Base-by-base conservation (phyloP, 2,888 invertebrate genomes). In the Melanophora roralis region DNA sequence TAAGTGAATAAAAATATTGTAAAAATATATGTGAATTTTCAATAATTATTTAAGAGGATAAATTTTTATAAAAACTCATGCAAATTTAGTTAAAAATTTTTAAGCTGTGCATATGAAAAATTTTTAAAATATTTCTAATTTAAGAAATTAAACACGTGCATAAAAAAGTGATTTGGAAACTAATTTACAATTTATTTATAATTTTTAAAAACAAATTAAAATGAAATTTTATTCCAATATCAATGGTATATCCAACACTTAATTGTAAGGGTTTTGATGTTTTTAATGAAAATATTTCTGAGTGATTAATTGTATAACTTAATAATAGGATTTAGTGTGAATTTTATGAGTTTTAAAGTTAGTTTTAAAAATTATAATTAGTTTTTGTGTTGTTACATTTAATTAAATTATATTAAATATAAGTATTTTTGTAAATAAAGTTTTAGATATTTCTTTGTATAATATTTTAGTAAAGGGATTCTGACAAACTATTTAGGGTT, bases 191-290 rank as follows among this genome's bases (percentile, higher is more conserved):
- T 8, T 19, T 68, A 45, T 14, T 32, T 45, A 14, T 55, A 23
- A 38, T 12, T 38, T 45, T 45, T 34, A 62, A 34, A 19, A 7
- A 19, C 0, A 21, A 62, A 71, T 21, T 14, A 38, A 49, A 67
- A 16, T 36, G n/a, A 9, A 64, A 60, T 75, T 75, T 60, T 14
- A 9, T 36, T 34, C 60, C 36, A 77, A 71, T 76, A 60, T 72
- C 69, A 80, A 82, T 82, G 82, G 78, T 75, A 78, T 78, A 79
- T 76, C 69, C 76, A 76, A 64, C 64, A 69, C 57, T 64, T 71
- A 36, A 19, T 49, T 57, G 11, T 45, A 6, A 16, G 21, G 64
- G 49, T 47, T 23, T n/a, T 64, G 49, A 34, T 57, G 38, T 36
- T 1, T 12, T 47, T 43, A 8, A 27, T 43, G 23, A 59, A 49